Base-by-base conservation (phyloP, 2,113 vertebrate genomes). In the Odontesthes bonariensis region DNA sequence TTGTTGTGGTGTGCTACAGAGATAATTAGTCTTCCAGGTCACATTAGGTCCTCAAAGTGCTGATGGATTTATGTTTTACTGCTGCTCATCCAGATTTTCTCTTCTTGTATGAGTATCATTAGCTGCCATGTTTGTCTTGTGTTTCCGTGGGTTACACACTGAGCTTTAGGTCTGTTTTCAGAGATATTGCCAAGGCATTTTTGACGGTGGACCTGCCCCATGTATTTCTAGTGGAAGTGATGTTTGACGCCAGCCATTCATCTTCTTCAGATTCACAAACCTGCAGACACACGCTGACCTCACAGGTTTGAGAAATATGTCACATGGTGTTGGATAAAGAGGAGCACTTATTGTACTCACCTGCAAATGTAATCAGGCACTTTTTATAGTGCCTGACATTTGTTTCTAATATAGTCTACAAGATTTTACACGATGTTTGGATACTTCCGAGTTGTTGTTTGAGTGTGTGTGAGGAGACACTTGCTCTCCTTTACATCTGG, bases 381-480 rank as follows among this genome's bases (percentile, higher is more conserved):
- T 6, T 20, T 58, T 56, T 23, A 14, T 5, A 57, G 59, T 66
- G 32, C 23, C 53, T 10, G 9, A 35, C 19, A 54, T 3, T 12
- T 61, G 7, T 17, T 44, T 61, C 20, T 14, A 16, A 31, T 6
- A 14, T 54, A 38, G 35, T 6, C 35, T 38, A 38, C 6, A 38
- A 38, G 5, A 7, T 38, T 6, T 49, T 17, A 19, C 17, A 46
- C 16, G 1, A 5, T 46, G 44, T 46, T 35, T 58, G 17, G 55
- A 16, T 23, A 53, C 23, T 12, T 22, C 5, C 22, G 22, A 22
- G 32, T 8, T 55, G 12, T 11, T 27, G 16, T 58, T 58, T 35
- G 7, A n/a, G 31, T 61, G 57, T 68, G 57, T 68, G 53, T 68
- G 62, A 73, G 52, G 31, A 55, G 58, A 64, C 62, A 63, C n/a